Evolutionary conservation across 2,113 vertebrate species (phyloP), one percentile per base, ranked within the genome.

Genomic region (Semnornis frantzii): DNA sequence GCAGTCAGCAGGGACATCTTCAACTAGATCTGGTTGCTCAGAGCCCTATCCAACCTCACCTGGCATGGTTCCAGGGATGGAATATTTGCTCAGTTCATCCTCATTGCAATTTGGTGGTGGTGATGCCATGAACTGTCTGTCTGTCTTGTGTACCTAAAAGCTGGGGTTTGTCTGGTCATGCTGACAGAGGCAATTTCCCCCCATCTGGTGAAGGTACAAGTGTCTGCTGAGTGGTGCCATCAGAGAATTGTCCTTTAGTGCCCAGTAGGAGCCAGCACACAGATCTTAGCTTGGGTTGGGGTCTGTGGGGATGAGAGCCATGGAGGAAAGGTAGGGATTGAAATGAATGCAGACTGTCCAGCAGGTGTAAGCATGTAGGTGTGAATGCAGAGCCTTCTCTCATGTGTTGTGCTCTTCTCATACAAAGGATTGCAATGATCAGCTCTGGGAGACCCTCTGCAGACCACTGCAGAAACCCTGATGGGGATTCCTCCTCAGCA

Each of bases 161-260:
- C 57, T 27, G 21, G 12, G 25, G 6, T 10, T 55, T 46, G 0
- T 17, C 20, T 59, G 54, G 30, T 15, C 20, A 6, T 2, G 3
- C 55, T 57, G 33, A 8, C 0, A 8, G 66, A 82, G 65, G 74
- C 19, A 8, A 23, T 20, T 54, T 68, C 14, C 54, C 57, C 28
- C 39, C 28, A 1, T 5, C 6, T 1, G 1, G 66, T 1, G 17
- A 37, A 12, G 14, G 79, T 15, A 31, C 37, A 9, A 46, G 58
- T 0, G 1, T 2, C 16, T 42, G 20, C 68, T 48, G 63, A 68
- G 70, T 0, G 0, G 16, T 72, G 76, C 10, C 39, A 19, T 5
- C 59, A 23, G 23, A 50, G 50, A 10, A 28, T 42, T 30, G 15
- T 72, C 34, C 21, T 25, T 60, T 31, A 30, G 34, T 68, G 48